phyloP scores from a whole-genome alignment of 2,888 invertebrate species.

The Xestia ashworthii region DNA sequence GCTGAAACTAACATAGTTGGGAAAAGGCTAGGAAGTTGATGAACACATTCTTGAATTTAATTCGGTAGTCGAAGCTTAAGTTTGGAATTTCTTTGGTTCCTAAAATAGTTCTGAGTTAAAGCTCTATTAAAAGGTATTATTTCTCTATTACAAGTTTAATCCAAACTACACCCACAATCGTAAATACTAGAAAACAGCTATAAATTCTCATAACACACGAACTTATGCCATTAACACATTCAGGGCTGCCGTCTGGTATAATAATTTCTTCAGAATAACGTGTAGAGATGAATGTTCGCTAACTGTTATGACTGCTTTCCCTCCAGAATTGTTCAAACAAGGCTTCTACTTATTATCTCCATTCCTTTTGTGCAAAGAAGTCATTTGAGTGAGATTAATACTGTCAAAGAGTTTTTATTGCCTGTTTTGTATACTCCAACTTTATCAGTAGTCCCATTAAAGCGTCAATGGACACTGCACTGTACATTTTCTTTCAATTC shows the following conservation, averaged over 20 bases:
- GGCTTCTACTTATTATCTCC: neutral
- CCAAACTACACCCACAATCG: conserved; percentile 3
- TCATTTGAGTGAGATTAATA: neutral
- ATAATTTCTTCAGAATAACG: conserved; percentile 36
- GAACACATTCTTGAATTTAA: too few relatives aligned
- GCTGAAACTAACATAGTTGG: too few relatives aligned
- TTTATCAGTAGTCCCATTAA: neutral
- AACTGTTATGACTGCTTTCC: conserved; percentile 18
- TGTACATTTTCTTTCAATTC: neutral
- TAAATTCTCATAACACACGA: conserved; percentile 33
- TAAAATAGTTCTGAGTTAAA: neutral
- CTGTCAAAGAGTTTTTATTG: neutral
- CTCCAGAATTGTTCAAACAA: neutral
- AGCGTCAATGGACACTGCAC: neutral
- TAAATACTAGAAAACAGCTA: conserved; percentile 17
- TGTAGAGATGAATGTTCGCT: conserved; percentile 23
- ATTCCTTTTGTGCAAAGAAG: neutral
- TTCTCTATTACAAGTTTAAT: neutral
- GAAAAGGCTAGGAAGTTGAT: too few relatives aligned
- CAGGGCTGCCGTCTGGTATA: neutral
- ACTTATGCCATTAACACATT: conserved; percentile 47
- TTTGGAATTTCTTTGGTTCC: neutral
- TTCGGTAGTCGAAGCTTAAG: neutral
- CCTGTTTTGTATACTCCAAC: neutral
- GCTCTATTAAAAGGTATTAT: neutral